Evolutionary conservation across 1,140 invertebrate species (phyloP).

Genomic region (Rhopalosiphum padi): DNA sequence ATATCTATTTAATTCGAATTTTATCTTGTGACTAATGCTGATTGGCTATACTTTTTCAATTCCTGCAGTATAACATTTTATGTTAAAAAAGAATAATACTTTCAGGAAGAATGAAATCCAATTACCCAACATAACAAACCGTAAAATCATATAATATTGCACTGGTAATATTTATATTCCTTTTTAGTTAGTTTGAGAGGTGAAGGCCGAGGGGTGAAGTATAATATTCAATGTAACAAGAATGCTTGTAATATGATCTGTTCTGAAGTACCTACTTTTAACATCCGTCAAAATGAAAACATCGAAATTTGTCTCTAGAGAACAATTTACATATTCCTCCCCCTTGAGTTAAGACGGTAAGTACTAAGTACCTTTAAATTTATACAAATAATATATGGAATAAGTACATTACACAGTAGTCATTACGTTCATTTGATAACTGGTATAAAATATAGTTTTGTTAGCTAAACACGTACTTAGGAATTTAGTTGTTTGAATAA

Average conservation of each 20-base stretch:
- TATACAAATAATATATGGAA: background rate
- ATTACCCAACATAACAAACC: background rate
- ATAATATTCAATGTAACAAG: background rate
- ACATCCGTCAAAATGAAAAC: constrained; percentile 20
- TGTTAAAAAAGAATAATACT: background rate
- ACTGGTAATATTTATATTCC: constrained; percentile 13
- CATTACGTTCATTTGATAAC: background rate
- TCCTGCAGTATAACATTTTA: background rate
- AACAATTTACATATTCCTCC: constrained; percentile 14
- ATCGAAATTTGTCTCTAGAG: background rate
- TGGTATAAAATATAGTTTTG: background rate
- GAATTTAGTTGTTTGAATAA: background rate
- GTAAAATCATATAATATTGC: constrained; percentile 18
- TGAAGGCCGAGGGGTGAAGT: too few relatives aligned
- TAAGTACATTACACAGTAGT: background rate
- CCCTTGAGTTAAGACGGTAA: background rate
- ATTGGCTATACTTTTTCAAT: background rate
- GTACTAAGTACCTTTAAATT: constrained; percentile 2
- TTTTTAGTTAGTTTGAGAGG: background rate
- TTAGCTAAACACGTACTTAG: background rate
- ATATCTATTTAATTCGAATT: background rate
- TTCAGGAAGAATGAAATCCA: background rate
- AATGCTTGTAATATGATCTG: constrained; percentile 13
- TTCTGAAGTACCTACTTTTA: constrained; percentile 21
- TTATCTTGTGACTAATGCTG: background rate